Evolutionary conservation across 2,888 invertebrate species (phyloP), one percentile per base, ranked within the genome.

Genomic region (Monoplex corrugatus): DNA sequence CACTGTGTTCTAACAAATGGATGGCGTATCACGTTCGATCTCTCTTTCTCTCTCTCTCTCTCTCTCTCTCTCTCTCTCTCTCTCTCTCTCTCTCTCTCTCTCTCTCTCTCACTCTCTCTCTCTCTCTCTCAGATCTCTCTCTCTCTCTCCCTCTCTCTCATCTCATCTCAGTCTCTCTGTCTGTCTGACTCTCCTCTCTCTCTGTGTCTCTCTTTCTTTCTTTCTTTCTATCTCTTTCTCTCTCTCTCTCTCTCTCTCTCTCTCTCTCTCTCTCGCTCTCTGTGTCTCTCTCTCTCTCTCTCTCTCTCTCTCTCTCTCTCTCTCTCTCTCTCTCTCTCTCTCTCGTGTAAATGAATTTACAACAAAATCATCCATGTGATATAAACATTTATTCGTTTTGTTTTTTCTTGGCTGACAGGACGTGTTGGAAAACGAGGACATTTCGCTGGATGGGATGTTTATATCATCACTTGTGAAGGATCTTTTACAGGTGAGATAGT

Each of bases 381-480:
- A 2, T 16, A 3, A 19, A 2, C 40, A 40, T 16, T 38, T 44
- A 0, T 44, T 8, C 16, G 3, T n/a, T 44, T 82, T 23, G 43
- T 5, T 82, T n/a, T 44, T 32, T n/a, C 16, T 43, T 75, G 19
- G 32, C 10, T 84, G 23, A 5, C 93, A 96, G 98, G 99, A 99
- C 97, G 99, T 99, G 96, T 98, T 99, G 95, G 98, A 99, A 97
- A 99, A 99, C 96, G 98, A 99, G 96, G 99, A 99, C 97, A 98
- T 99, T 13, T 96, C 96, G 86, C 92, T 96, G 68, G 96, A 96
- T 91, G 94, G 95, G 78, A 96, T 96, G 96, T 96, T 96, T 91
- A 95, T 96, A 16, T 96, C 96, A 0, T 96, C 96, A 0, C 93
- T 96, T 23, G 95, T 96, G 16, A 96, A 95, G 80, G 96, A 96